phyloP scores from a whole-genome alignment of 2,888 invertebrate species.

The Andrena chrysosceles region DNA sequence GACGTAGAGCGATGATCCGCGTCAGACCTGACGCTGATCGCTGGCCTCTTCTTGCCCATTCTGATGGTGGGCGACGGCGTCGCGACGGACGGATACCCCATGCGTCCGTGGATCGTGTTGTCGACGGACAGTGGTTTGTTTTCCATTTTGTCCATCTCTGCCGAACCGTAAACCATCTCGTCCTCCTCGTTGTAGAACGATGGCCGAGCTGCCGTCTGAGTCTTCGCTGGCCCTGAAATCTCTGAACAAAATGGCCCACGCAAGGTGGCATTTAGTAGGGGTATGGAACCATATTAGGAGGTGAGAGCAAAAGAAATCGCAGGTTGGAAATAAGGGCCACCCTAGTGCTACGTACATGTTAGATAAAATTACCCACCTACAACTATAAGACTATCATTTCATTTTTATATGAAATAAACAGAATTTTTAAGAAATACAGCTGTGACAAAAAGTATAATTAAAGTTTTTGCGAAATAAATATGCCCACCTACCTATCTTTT shows the following conservation, averaged over 20 bases:
- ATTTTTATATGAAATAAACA: too few relatives aligned
- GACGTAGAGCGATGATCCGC: slow-evolving; percentile 19
- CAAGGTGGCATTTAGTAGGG: too few relatives aligned
- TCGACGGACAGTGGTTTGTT: slow-evolving; percentile 78
- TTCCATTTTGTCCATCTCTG: slow-evolving; percentile 76
- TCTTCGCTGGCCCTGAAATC: slow-evolving; percentile 90
- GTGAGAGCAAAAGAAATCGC: too few relatives aligned
- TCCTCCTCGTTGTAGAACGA: slow-evolving; percentile 91
- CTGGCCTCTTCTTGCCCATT: slow-evolving; percentile 76
- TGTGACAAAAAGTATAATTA: too few relatives aligned
- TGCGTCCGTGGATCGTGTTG: slow-evolving; percentile 80
- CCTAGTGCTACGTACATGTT: too few relatives aligned
- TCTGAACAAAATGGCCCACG: slow-evolving; percentile 85
- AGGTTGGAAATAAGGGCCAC: too few relatives aligned
- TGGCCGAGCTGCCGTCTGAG: slow-evolving; percentile 74
- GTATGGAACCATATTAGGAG: too few relatives aligned
- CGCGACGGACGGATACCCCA: slow-evolving; percentile 74
- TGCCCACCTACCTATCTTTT: too few relatives aligned
- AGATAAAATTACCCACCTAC: too few relatives aligned
- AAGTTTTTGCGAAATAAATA: too few relatives aligned
- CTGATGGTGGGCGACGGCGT: slow-evolving; percentile 73
- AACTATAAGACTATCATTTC: too few relatives aligned
- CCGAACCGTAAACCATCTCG: slow-evolving; percentile 85
- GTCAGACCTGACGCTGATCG: slow-evolving; percentile 52
- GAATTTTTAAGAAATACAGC: too few relatives aligned